phyloP scores from a whole-genome alignment of 2,797 vertebrate genomes.

The Ibycter americanus region DNA sequence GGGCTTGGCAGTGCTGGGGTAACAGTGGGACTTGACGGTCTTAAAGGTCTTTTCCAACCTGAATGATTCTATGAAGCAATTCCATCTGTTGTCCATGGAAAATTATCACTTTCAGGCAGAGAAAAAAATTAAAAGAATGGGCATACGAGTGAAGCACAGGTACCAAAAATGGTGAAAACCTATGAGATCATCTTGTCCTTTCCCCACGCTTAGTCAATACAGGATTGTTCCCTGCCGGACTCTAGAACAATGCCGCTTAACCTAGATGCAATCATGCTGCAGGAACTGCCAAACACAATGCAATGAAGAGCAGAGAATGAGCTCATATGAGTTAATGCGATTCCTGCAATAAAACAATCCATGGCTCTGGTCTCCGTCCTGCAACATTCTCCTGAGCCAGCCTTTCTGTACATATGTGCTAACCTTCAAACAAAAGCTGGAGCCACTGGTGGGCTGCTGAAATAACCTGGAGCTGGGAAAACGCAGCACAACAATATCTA shows the following conservation, averaged over 20 bases:
- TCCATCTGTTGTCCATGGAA: background rate
- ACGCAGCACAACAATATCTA: background rate
- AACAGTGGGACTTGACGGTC: no score
- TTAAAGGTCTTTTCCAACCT: no score
- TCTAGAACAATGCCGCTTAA: conserved; percentile 61
- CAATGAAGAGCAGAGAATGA: conserved; percentile 58
- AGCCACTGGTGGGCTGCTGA: background rate
- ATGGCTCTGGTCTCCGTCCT: background rate
- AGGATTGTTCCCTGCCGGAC: conserved; percentile 5
- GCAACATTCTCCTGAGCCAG: background rate
- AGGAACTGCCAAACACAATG: conserved; percentile 73
- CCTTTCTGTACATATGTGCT: background rate
- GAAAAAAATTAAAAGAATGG: background rate
- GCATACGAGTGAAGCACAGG: background rate
- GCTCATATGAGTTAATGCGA: conserved; percentile 46
- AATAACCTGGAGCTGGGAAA: conserved; percentile 7
- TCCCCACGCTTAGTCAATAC: conserved; percentile 5
- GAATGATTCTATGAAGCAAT: background rate
- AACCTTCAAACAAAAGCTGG: background rate
- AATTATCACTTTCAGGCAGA: background rate
- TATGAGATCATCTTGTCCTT: conserved; percentile 25
- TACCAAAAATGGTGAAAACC: conserved; percentile 12
- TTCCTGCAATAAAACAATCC: conserved; percentile 57
- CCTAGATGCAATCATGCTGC: conserved; percentile 78
- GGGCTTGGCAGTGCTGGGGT: no score